Conservation (phyloP, 2,888 invertebrate genomes). For the Chymomyza fuscimana region DNA sequence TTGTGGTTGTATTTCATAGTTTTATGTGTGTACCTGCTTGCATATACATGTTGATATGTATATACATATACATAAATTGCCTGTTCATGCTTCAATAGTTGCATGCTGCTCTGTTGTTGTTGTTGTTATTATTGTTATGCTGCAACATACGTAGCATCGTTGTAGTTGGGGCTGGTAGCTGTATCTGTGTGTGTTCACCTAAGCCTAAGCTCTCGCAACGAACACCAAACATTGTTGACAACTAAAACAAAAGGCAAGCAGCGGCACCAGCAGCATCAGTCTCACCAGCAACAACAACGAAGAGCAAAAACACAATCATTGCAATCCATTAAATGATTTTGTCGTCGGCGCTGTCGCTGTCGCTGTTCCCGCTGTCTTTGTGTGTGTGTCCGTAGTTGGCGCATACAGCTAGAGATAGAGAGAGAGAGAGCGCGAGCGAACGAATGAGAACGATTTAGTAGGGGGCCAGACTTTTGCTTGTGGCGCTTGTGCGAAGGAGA, state of each 20-base stretch:
- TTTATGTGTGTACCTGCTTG: constrained; percentile 26
- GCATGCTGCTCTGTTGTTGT: constrained; percentile 47
- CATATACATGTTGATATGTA: constrained; percentile 11
- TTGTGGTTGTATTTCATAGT: constrained; percentile 65
- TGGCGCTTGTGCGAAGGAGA: not conserved
- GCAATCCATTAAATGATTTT: constrained; percentile 52
- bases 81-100: constrained; percentile 72
- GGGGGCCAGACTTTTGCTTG: not conserved
- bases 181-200: constrained; percentile 26
- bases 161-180: constrained; percentile 6
- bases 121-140: constrained; percentile 2
- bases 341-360: constrained; percentile 17
- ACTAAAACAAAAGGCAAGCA: constrained; percentile 58
- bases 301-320: constrained; percentile 30
- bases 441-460: constrained; percentile 19
- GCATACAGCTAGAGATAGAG: not conserved
- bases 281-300: constrained; percentile 9
- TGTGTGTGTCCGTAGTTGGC: constrained; percentile 3
- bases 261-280: constrained; percentile 4
- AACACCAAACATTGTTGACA: constrained; percentile 56
- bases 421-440: constrained; percentile 10
- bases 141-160: constrained; percentile 26
- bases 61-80: constrained; percentile 61
- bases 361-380: constrained; percentile 16
- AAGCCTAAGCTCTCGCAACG: constrained; percentile 52